Evolutionary conservation across 2,888 invertebrate genomes (phyloP).

Genomic region (Eupelmus urozonus): DNA sequence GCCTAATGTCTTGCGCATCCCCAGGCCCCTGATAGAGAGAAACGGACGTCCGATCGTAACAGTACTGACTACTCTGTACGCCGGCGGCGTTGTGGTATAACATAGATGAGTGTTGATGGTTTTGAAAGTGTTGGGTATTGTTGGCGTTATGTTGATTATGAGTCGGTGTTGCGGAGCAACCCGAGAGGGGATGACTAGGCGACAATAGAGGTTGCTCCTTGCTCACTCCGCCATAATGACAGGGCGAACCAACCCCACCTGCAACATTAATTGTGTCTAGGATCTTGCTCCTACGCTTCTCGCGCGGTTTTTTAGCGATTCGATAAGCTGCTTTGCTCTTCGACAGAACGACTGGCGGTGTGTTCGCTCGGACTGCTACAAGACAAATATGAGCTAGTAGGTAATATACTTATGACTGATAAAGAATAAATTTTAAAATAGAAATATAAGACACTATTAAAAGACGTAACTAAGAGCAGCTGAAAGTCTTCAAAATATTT

Average conservation of each 20-base stretch:
- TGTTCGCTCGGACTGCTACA: constrained; percentile 56
- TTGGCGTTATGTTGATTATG: constrained; percentile 79
- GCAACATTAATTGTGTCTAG: constrained; percentile 75
- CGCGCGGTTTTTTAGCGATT: constrained; percentile 51
- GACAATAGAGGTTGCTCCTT: constrained; percentile 77
- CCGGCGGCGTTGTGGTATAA: constrained; percentile 78
- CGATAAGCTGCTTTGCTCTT: constrained; percentile 55
- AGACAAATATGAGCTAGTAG: constrained; percentile 53
- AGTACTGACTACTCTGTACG: constrained; percentile 80
- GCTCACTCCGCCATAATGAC: constrained; percentile 79
- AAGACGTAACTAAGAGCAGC: constrained; percentile 26
- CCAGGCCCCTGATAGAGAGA: constrained; percentile 76
- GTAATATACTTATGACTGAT: constrained; percentile 25
- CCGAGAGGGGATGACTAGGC: constrained; percentile 81
- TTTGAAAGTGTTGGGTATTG: constrained; percentile 74
- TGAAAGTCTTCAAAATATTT: constrained; percentile 36
- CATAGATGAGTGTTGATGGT: constrained; percentile 76
- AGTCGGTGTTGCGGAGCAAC: constrained; percentile 75
- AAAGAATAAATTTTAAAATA: constrained; percentile 23
- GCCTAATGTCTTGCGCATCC: constrained; percentile 74
- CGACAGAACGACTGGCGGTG: constrained; percentile 52
- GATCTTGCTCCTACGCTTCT: constrained; percentile 56
- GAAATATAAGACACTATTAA: constrained; percentile 36
- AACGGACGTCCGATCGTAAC: constrained; percentile 80
- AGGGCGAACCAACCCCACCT: constrained; percentile 81